Evolutionary conservation across 2,888 invertebrate species (phyloP).

Genomic region (Drosophila leonis): DNA sequence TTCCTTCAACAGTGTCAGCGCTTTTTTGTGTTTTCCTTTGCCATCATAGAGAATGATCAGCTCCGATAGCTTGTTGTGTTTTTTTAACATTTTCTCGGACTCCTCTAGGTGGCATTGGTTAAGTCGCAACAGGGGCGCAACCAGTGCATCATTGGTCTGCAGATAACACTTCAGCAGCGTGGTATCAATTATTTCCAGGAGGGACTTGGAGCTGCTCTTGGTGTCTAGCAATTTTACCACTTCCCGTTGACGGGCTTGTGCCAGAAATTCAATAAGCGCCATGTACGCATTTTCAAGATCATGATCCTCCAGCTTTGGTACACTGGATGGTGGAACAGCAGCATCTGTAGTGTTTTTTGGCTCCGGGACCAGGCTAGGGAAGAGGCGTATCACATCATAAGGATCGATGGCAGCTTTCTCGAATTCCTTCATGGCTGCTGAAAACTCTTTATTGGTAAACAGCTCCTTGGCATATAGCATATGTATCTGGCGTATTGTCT

Average conservation of each 20-base stretch:
- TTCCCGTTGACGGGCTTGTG: conserved; percentile 89
- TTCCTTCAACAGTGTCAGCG: conserved; percentile 93
- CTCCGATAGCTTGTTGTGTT: conserved; percentile 95
- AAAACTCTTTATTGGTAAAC: conserved; percentile 94
- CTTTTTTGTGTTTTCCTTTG: conserved; percentile 96
- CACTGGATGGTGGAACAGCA: conserved; percentile 47
- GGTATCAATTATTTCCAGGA: conserved; percentile 97
- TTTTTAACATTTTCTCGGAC: conserved; percentile 94
- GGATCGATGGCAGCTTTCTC: conserved; percentile 96
- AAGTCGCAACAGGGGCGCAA: conserved; percentile 94
- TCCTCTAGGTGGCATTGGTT: conserved; percentile 98
- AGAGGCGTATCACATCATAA: conserved; percentile 96
- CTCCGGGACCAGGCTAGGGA: conserved; percentile 91
- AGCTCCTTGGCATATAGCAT: conserved; percentile 95
- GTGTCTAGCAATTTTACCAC: conserved; percentile 83
- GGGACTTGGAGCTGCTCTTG: conserved; percentile 79
- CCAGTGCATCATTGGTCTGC: conserved; percentile 97
- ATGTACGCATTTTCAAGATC: conserved; percentile 95
- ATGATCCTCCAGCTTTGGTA: conserved; percentile 89
- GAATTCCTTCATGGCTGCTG: conserved; percentile 96
- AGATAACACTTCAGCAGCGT: conserved; percentile 98
- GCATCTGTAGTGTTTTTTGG: conserved; percentile 65
- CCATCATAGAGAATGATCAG: conserved; percentile 98
- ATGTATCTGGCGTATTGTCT: conserved; percentile 94
- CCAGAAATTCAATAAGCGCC: conserved; percentile 95